Base-by-base conservation (phyloP, 2,113 vertebrate species). In the Promerops cafer region DNA sequence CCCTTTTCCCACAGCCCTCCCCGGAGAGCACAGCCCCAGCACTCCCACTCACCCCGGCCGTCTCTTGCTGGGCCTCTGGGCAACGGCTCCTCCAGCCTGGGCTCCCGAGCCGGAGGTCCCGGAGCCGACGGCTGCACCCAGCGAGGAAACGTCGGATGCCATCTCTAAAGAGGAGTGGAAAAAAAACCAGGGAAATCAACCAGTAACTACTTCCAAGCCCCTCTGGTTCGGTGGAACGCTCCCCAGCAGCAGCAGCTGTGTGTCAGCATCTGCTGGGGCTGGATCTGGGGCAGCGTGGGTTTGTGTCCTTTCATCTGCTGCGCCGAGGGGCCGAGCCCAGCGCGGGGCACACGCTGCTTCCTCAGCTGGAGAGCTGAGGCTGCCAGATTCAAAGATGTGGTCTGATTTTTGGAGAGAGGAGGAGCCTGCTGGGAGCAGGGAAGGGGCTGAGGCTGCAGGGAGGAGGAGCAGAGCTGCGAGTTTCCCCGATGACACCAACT, bases 61-160 rank as follows among this genome's bases (percentile, higher is more conserved):
- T 63, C 99, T 98, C 96, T 99, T 99, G 96, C 94, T 98, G 94
- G 96, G 94, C 52, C 99, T 98, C 78, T 98, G 98, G 31, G 98
- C 97, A 4, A 98, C 88, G 33, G 98, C 96, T 76, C 97, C 98
- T 49, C 97, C 97, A 11, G 97, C 95, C 44, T 97, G 98, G 7
- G 97, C 31, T 2, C 95, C 98, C 0, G 97, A 16, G 0, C 93
- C 97, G 2, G 98, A 89, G 63, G 95, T 98, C 65, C 98, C 99
- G 18, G 98, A 97, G 72, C 97, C 68, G 31, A 97, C 87, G 14
- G 98, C 96, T 71, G 98, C 94, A 9, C 98, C 98, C 97, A 99
- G 94, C 16, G 98, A 96, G 57, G 98, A 87, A 37, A 98, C 97
- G 17, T 99, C 99, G 10, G 98, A 81, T 11, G 98, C 96, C 98